Percentiles rank a stretch among this genome's conserved stretches.
Evolutionary conservation across 2,113 vertebrate genomes (phyloP).

Genomic region (Sinocyclocheilus grahami): DNA sequence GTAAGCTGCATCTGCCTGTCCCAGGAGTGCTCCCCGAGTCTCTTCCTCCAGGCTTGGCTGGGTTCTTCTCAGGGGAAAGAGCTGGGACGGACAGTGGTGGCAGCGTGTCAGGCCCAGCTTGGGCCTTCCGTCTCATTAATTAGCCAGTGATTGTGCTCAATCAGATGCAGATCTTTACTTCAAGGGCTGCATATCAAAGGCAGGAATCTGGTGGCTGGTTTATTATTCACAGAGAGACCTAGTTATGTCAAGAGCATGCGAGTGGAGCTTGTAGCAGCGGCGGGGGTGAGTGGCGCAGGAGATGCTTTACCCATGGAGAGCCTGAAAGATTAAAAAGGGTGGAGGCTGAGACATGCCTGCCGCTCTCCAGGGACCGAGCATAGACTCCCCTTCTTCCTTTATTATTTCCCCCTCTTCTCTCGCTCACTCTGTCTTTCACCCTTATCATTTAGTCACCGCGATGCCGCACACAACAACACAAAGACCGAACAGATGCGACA

Average conservation of each 20-base stretch:
- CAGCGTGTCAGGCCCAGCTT: background rate
- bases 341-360: slow-evolving; percentile 45
- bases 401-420: background rate
- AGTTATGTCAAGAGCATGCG: slow-evolving; percentile 69
- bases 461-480: slow-evolving; percentile 31
- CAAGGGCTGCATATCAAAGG: slow-evolving; percentile 59
- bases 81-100: slow-evolving; percentile 2
- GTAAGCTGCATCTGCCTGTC: background rate
- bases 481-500: slow-evolving; percentile 47
- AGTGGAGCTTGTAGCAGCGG: slow-evolving; percentile 34
- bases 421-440: background rate
- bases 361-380: slow-evolving; percentile 14
- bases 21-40: background rate
- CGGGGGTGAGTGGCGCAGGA: slow-evolving; percentile 31
- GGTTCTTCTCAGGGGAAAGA: background rate
- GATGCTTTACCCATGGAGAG: slow-evolving; percentile 45
- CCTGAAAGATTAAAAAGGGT: slow-evolving; percentile 55
- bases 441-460: background rate
- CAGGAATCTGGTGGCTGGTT: slow-evolving; percentile 60
- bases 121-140: slow-evolving; percentile 61
- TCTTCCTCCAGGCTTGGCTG: slow-evolving; percentile 1
- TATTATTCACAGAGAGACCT: slow-evolving; percentile 64
- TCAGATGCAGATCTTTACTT: slow-evolving; percentile 54
- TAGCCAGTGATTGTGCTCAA: slow-evolving; percentile 45
- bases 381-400: slow-evolving; percentile 16